Evolutionary conservation across 1,140 invertebrate genomes (phyloP).

Genomic region (Calliphora vicina): DNA sequence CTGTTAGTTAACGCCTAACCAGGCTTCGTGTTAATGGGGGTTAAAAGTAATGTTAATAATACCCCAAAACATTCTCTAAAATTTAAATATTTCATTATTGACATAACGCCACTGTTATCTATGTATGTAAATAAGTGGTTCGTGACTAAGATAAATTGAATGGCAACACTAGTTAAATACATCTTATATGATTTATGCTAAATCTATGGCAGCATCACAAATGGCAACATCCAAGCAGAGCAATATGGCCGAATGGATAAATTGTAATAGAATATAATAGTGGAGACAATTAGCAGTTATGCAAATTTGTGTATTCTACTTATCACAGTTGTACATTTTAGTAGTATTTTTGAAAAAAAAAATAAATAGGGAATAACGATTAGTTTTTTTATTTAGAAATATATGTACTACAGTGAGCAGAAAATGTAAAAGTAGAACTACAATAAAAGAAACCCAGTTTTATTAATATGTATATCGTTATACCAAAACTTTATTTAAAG

Average conservation of each 20-base stretch:
- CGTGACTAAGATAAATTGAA: background rate
- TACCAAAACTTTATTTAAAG: background rate
- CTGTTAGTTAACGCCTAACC: too few species aligned
- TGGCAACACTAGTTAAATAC: background rate
- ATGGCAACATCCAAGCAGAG: background rate
- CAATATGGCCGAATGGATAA: background rate
- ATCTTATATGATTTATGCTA: background rate
- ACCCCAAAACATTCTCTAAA: too few species aligned
- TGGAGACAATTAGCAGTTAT: background rate
- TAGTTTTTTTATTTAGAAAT: background rate
- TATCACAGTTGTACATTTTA: background rate
- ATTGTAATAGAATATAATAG: background rate
- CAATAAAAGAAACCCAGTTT: constrained; percentile 2
- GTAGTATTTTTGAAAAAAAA: background rate
- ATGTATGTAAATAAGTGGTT: too few species aligned
- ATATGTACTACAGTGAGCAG: too few species aligned
- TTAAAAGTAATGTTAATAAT: too few species aligned
- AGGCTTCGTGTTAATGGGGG: too few species aligned
- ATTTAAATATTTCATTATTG: too few species aligned
- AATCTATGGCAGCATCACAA: background rate
- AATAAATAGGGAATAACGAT: background rate
- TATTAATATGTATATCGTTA: background rate
- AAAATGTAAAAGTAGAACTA: background rate
- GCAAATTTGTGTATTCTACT: background rate
- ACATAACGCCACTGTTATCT: too few species aligned